phyloP scores from a whole-genome alignment of 2,797 vertebrate genomes.

The Phalanger gymnotis region DNA sequence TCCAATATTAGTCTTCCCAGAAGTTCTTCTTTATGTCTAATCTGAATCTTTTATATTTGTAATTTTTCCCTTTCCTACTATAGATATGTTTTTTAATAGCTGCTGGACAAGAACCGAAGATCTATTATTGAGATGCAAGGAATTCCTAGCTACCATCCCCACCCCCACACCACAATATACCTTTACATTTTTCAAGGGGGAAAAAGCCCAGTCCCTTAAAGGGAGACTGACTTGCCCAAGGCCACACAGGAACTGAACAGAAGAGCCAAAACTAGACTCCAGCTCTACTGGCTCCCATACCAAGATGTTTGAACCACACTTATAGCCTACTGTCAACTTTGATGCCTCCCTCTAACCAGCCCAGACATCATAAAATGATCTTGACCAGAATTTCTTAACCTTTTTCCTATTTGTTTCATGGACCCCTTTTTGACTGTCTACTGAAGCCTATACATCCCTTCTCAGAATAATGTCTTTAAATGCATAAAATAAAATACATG shows the following conservation, averaged over 20 bases:
- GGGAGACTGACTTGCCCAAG: not conserved
- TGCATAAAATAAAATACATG: not conserved
- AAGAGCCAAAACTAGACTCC: not conserved
- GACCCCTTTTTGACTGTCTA: not conserved
- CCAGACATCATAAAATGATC: not conserved
- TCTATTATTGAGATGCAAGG: not conserved
- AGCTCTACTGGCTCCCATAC: not conserved
- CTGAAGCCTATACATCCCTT: not conserved
- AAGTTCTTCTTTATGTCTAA: not conserved
- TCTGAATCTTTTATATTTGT: not conserved
- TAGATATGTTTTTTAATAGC: not conserved
- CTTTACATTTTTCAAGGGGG: not conserved
- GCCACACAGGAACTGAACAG: not conserved
- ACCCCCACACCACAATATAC: not conserved
- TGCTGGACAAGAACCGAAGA: not conserved
- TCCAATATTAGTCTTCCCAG: not conserved
- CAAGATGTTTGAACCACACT: not conserved
- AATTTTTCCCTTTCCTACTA: not conserved
- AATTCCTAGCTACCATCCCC: not conserved
- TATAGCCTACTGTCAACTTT: not conserved
- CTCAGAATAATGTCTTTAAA: not conserved
- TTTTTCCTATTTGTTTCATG: not conserved
- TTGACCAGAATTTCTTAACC: not conserved
- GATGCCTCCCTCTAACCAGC: not conserved
- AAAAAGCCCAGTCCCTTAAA: not conserved